Conservation (phyloP, 2,888 invertebrate genomes). For the Epinotia brunnichana region DNA sequence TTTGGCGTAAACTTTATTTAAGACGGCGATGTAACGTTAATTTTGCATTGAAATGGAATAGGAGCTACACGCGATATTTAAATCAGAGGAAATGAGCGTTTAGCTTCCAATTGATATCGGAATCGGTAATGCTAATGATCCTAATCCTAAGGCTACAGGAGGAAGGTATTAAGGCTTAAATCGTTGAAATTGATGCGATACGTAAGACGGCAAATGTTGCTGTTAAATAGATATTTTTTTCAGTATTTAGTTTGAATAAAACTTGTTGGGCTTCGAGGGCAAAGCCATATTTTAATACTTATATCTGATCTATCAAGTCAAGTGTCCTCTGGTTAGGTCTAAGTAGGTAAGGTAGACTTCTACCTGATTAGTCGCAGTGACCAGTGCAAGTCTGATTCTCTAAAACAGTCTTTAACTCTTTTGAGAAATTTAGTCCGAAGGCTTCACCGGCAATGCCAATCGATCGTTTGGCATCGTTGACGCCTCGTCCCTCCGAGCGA, state of each 20-base stretch:
- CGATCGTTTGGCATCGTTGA: slow-evolving; percentile 21
- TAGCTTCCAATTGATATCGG: slow-evolving; percentile 47
- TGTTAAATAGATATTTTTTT: too few relatives aligned
- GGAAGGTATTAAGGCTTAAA: neutral
- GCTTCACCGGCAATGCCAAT: slow-evolving; percentile 8
- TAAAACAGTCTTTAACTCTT: neutral
- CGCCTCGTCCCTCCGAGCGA: slow-evolving; percentile 38
- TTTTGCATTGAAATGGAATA: slow-evolving; percentile 50
- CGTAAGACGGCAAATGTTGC: neutral
- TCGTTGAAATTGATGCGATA: neutral
- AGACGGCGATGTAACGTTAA: slow-evolving; percentile 51
- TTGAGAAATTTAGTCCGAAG: neutral
- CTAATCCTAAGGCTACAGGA: slow-evolving; percentile 20
- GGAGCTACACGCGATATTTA: slow-evolving; percentile 48
- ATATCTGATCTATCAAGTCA: too few relatives aligned
- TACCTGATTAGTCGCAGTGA: too few relatives aligned
- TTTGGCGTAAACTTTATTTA: slow-evolving; percentile 59
- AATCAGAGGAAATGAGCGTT: slow-evolving; percentile 60
- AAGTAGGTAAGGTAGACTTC: too few relatives aligned
- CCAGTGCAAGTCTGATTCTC: neutral
- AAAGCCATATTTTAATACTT: too few relatives aligned
- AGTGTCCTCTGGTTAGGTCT: too few relatives aligned
- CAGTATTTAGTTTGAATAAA: too few relatives aligned
- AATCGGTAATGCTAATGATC: slow-evolving; percentile 27
- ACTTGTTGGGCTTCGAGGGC: too few relatives aligned